Conservation (phyloP, 2,113 vertebrate genomes). For the Coracopsis vasa region DNA sequence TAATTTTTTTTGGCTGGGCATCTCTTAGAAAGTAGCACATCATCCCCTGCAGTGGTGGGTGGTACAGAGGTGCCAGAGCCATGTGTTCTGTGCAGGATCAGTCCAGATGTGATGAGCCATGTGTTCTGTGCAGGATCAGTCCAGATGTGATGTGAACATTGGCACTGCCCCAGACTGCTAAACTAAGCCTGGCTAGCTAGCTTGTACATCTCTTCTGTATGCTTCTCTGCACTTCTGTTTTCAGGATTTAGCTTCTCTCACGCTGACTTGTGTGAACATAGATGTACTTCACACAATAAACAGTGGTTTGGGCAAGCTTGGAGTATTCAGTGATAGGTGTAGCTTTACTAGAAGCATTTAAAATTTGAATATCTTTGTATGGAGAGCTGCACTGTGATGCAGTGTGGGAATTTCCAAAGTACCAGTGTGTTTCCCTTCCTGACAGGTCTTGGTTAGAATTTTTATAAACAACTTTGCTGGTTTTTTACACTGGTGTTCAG, state of each 20-base stretch:
- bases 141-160: conserved; percentile 3
- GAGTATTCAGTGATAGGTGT: not conserved
- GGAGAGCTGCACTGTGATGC: not conserved
- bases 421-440: not conserved
- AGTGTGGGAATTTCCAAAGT: not conserved
- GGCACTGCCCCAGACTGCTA: conserved; percentile 14
- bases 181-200: not conserved
- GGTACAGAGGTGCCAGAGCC: not conserved
- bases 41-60: not conserved
- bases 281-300: not conserved
- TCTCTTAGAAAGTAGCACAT: conserved; percentile 5
- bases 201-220: not conserved
- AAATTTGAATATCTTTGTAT: not conserved
- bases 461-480: not conserved
- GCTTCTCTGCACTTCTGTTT: not conserved
- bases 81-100: not conserved
- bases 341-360: not conserved
- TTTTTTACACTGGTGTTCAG: not conserved
- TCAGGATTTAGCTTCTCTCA: not conserved
- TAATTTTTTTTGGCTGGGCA: not conserved
- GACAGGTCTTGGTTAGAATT: not conserved
- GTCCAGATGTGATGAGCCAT: conserved; percentile 8
- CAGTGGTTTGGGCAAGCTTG: not conserved
- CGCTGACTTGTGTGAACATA: not conserved
- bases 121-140: not conserved